Base-by-base conservation (phyloP, 2,888 invertebrate species). In the Dermolepida albohirtum region DNA sequence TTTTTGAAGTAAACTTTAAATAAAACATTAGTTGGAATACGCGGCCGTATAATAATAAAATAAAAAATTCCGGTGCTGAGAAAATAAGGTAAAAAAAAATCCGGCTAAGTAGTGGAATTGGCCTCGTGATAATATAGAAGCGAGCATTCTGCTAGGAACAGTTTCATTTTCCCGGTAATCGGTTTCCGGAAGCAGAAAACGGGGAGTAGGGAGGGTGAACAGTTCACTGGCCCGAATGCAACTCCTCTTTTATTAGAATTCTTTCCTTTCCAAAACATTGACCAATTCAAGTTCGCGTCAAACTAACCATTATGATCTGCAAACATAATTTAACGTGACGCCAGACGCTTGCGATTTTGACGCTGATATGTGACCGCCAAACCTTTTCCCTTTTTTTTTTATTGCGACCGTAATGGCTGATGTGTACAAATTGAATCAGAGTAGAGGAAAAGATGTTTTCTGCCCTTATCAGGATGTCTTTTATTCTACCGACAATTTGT, bases 251-350 rank as follows among this genome's bases (percentile, higher is more conserved):
- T 81, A 80, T 80, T 80, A 78, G 78, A 79, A 80, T 80, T 80
- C 80, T 80, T 80, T 79, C 75, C 77, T 72, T 81, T 81, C 81
- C 81, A 74, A 78, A 78, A 81, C 80, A 81, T 81, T 81, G 80
- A 76, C 78, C 80, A 79, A 81, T 80, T 81, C 76, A 67, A 74
- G 77, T 76, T 74, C 75, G 79, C 79, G 80, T 79, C 79, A 80
- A 80, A 81, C 80, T 78, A 79, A 80, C 80, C 79, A 80, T 81
- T 79, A 79, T 77, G 78, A 78, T 79, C 80, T 77, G 80, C 78
- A 79, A 80, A 72, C 70, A 71, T 72, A 71, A 72, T 70, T 72
- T 71, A 68, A 51, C 69, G 51, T 44, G 70, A 72, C 70, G 69
- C 67, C 70, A 67, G 70, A 67, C 70, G 71, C 66, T 64, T 40